phyloP scores from a whole-genome alignment of 2,888 invertebrate species.

The Andrena bicolor region DNA sequence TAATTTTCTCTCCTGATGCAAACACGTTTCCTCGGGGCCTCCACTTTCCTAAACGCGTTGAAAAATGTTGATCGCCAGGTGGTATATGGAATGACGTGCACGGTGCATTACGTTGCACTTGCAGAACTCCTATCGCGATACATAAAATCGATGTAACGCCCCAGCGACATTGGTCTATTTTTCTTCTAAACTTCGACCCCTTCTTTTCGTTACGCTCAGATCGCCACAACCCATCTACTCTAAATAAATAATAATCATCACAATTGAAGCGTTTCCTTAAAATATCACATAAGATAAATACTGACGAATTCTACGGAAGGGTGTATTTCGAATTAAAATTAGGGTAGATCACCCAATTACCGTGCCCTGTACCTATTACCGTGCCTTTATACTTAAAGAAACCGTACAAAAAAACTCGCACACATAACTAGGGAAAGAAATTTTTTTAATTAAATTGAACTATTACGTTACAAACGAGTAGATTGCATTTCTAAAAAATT shows the following conservation, averaged over 20 bases:
- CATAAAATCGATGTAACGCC: conserved; percentile 53
- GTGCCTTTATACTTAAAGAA: too few relatives aligned
- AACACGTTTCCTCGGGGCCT: conserved; percentile 5
- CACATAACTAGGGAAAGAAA: too few relatives aligned
- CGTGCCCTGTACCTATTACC: too few relatives aligned
- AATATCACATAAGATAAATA: too few relatives aligned
- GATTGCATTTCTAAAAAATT: too few relatives aligned
- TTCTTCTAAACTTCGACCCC: not conserved
- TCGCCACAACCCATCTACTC: not conserved
- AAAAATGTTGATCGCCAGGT: conserved; percentile 71
- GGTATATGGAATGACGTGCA: conserved; percentile 76
- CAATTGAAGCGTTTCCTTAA: too few relatives aligned
- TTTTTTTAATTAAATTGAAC: too few relatives aligned
- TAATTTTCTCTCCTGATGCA: not conserved
- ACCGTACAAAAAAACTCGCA: too few relatives aligned
- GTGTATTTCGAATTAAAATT: too few relatives aligned
- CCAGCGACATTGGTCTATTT: not conserved
- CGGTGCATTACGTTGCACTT: conserved; percentile 76
- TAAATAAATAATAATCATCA: not conserved
- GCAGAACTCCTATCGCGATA: conserved; percentile 56
- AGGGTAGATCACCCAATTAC: too few relatives aligned
- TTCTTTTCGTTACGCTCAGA: not conserved
- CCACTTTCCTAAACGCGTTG: conserved; percentile 37
- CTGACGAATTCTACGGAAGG: too few relatives aligned
- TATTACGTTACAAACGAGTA: too few relatives aligned